Conservation (phyloP, 2,797 vertebrate genomes). For the Myotis findleyi region DNA sequence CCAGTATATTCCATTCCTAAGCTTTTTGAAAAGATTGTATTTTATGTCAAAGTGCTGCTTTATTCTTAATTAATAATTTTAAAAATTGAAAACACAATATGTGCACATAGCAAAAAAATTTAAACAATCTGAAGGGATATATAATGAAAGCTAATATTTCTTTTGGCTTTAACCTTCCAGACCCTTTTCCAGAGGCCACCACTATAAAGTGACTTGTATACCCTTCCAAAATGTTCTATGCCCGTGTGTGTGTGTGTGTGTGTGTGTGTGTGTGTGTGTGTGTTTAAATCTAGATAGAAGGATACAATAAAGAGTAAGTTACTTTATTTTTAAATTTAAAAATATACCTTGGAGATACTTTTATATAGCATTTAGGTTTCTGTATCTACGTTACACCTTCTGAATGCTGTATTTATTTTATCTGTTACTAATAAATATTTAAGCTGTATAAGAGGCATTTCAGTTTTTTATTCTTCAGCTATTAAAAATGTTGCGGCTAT, state of each 20-base stretch:
- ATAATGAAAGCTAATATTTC: neutral
- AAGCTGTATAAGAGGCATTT: neutral
- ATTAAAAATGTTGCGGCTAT: neutral
- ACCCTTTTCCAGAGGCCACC: neutral
- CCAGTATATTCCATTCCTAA: neutral
- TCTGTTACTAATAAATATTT: neutral
- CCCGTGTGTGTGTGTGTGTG: neutral
- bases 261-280: too few relatives aligned
- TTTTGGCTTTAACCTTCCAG: slow-evolving; percentile 17
- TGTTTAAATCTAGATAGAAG: neutral
- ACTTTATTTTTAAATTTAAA: neutral
- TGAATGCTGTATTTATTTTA: slow-evolving; percentile 4
- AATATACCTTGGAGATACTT: neutral
- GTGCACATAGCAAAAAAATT: neutral
- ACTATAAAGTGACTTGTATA: neutral
- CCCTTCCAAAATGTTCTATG: neutral
- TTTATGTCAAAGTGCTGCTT: neutral
- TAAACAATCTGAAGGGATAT: neutral
- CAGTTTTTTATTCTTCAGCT: neutral
- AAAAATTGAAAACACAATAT: neutral
- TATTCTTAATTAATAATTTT: neutral
- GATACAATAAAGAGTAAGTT: slow-evolving; percentile 19
- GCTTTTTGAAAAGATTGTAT: neutral
- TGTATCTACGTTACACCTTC: neutral
- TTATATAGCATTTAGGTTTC: neutral